Evolutionary conservation across 2,113 vertebrate genomes (phyloP).

Genomic region (Chloropsis hardwickii): DNA sequence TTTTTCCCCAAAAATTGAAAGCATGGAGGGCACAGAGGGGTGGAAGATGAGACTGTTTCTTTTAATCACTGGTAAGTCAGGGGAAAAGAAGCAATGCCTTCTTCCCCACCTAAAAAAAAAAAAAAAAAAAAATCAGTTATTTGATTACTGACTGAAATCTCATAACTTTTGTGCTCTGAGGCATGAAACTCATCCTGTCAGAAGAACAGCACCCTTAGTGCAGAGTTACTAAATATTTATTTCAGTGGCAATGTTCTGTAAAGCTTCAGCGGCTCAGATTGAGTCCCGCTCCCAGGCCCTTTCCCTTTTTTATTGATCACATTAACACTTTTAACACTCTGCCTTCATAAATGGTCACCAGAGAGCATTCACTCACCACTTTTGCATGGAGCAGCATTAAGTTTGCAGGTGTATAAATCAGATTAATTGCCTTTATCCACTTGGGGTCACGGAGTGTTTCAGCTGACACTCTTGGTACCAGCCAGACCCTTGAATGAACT

Average conservation of each 20-base stretch:
- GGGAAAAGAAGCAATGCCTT: not conserved
- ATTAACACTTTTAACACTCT: slow-evolving; percentile 54
- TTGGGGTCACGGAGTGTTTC: not conserved
- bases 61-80: not conserved
- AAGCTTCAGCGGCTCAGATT: slow-evolving; percentile 33
- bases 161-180: slow-evolving; percentile 54
- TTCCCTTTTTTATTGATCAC: slow-evolving; percentile 51
- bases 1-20: not conserved
- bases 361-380: slow-evolving; percentile 6
- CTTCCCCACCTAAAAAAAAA: not conserved
- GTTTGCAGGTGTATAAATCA: slow-evolving; percentile 1
- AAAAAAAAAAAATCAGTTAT: not conserved
- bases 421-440: not conserved
- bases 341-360: not conserved
- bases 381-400: not conserved
- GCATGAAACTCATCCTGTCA: slow-evolving; percentile 62
- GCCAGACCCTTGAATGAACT: not conserved
- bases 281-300: not conserved
- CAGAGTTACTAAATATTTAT: slow-evolving; percentile 65
- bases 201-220: slow-evolving; percentile 31
- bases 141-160: slow-evolving; percentile 60
- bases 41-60: not conserved
- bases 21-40: rapidly evolving
- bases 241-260: slow-evolving; percentile 42
- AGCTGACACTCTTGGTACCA: not conserved